Conservation (phyloP, 2,888 invertebrate species). For the Steinernema carpocapsae region DNA sequence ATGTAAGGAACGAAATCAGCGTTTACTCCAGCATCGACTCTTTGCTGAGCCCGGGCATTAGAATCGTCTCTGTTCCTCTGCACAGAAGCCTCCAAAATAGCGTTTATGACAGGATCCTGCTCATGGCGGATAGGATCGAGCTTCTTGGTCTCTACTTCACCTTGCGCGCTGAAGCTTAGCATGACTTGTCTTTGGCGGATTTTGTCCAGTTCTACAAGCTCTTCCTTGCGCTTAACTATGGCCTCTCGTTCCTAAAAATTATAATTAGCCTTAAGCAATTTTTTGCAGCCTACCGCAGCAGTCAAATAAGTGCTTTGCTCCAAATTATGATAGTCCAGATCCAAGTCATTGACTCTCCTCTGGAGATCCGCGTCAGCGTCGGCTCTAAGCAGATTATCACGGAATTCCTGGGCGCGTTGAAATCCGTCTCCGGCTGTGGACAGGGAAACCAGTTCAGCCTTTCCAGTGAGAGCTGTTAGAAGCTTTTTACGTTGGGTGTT, state of each 20-base stretch:
- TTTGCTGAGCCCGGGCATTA: no score
- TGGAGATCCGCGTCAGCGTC: slow-evolving; percentile 48
- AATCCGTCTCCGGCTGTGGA: slow-evolving; percentile 32
- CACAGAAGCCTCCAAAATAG: neutral
- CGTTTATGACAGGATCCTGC: neutral
- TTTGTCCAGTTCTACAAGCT: slow-evolving; percentile 43
- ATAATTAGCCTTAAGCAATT: neutral
- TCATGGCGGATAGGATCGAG: neutral
- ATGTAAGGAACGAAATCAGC: neutral
- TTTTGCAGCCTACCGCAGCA: slow-evolving; percentile 73
- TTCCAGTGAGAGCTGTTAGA: slow-evolving; percentile 11
- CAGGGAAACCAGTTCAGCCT: slow-evolving; percentile 28
- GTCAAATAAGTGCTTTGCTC: slow-evolving; percentile 81
- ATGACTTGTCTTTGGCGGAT: neutral
- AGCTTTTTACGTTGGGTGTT: slow-evolving; percentile 37
- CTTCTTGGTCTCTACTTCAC: slow-evolving; percentile 20
- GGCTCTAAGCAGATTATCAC: slow-evolving; percentile 44
- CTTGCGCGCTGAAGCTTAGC: neutral
- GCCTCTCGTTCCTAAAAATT: slow-evolving; percentile 53
- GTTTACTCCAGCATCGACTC: neutral
- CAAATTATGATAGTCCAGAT: slow-evolving; percentile 61
- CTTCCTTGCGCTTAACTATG: slow-evolving; percentile 57
- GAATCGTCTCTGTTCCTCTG: neutral
- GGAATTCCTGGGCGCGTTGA: slow-evolving; percentile 43
- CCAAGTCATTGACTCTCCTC: slow-evolving; percentile 60